These are phyloP conservation scores for Hololepta plana DNA, from an alignment of 2,888 invertebrate species.

Conservation along the genomic window DNA sequence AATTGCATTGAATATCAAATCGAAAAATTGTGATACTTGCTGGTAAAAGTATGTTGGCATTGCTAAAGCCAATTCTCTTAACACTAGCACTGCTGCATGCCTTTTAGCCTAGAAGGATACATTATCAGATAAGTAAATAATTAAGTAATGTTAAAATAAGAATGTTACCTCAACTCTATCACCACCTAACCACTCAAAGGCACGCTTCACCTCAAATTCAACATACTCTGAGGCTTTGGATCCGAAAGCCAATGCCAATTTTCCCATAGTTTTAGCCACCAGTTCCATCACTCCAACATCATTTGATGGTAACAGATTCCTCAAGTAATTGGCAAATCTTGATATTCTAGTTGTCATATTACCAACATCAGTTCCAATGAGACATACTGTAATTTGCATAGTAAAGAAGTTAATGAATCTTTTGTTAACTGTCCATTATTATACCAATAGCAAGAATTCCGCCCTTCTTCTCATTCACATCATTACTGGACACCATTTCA, in stretches of 20 bases:
- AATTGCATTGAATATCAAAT: slow-evolving; percentile 79
- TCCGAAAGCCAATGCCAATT: slow-evolving; percentile 77
- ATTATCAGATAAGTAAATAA: slow-evolving; percentile 1
- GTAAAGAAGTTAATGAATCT: slow-evolving; percentile 4
- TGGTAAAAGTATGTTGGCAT: slow-evolving; percentile 97
- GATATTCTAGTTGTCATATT: slow-evolving; percentile 80
- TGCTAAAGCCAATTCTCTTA: slow-evolving; percentile 84
- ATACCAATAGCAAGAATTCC: slow-evolving; percentile 83
- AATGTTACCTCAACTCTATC: slow-evolving; percentile 71
- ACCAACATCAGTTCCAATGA: slow-evolving; percentile 85
- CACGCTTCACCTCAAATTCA: slow-evolving; percentile 92
- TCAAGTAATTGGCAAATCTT: slow-evolving; percentile 81
- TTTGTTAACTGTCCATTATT: slow-evolving; percentile 11
- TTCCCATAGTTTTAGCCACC: slow-evolving; percentile 88
- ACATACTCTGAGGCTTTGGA: slow-evolving; percentile 93
- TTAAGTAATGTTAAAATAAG: slow-evolving; percentile 1
- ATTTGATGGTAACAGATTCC: slow-evolving; percentile 75
- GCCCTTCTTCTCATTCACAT: slow-evolving; percentile 88
- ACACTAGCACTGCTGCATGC: slow-evolving; percentile 79
- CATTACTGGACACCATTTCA: slow-evolving; percentile 87
- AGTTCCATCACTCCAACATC: slow-evolving; percentile 92
- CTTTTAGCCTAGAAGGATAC: slow-evolving; percentile 44
- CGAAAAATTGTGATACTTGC: slow-evolving; percentile 84
- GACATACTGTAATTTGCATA: slow-evolving; percentile 44
- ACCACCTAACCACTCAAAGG: slow-evolving; percentile 87